Evolutionary conservation across 2,113 vertebrate genomes (phyloP).

Genomic region (Entomyzon cyanotis): DNA sequence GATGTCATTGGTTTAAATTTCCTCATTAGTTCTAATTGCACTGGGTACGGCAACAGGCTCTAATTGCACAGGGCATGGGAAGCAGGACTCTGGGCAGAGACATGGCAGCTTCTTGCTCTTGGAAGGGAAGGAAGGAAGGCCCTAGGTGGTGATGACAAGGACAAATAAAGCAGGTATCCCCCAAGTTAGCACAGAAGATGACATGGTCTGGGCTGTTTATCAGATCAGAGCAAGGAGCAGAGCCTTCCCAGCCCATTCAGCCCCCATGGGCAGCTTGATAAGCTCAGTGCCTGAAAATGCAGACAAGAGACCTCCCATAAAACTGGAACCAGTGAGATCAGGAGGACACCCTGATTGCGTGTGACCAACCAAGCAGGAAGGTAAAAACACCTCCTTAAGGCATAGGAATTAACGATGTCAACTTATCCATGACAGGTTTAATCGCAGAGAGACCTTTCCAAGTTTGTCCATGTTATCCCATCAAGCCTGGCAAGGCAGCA

Average conservation of each 20-base stretch:
- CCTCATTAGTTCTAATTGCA: not conserved
- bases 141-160: not conserved
- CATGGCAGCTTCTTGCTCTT: not conserved
- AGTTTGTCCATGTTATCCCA: not conserved
- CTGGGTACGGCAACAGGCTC: not conserved
- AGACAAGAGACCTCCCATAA: not conserved
- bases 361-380: not conserved
- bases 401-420: not conserved
- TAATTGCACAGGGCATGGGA: not conserved
- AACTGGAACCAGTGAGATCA: not conserved
- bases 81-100: not conserved
- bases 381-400: not conserved
- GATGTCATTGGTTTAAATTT: not conserved
- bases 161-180: not conserved
- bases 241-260: not conserved
- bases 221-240: not conserved
- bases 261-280: not conserved
- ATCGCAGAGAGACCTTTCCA: not conserved
- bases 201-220: not conserved
- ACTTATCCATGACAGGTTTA: not conserved
- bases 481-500: not conserved
- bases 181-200: not conserved
- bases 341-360: not conserved
- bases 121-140: not conserved
- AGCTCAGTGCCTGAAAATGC: not conserved